These are phyloP conservation scores for Plectus sambesii DNA, from an alignment of 1,140 invertebrate species.

Conservation along the genomic window DNA sequence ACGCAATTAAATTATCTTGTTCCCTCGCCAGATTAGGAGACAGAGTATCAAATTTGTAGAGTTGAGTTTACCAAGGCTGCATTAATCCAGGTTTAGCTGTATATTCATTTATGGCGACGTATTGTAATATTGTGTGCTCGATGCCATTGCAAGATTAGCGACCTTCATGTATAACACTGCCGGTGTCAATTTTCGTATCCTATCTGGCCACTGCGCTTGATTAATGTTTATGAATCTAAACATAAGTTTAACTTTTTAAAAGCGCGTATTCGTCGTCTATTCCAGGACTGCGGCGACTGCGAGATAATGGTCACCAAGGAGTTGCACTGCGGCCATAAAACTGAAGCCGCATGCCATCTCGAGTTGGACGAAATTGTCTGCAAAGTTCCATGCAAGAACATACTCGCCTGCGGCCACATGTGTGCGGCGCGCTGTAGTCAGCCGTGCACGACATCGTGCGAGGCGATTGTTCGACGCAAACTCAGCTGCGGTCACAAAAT, in stretches of 20 bases:
- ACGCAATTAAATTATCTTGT: no score
- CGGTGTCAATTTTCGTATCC: not conserved
- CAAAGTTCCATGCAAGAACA: constrained; percentile 39
- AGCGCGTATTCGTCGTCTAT: not conserved
- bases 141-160: no score
- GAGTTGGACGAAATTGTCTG: constrained; percentile 26
- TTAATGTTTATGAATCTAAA: no score
- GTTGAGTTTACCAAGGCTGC: not conserved
- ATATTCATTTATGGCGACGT: not conserved
- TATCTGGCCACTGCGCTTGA: not conserved
- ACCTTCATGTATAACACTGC: constrained; percentile 3
- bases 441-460: constrained; percentile 13
- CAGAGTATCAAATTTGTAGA: not conserved
- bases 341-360: constrained; percentile 5
- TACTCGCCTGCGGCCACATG: constrained; percentile 17
- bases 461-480: no score
- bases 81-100: not conserved
- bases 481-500: no score
- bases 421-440: constrained; percentile 15
- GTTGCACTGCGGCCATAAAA: not conserved
- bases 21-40: no score
- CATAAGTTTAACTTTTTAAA: no score
- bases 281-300: not conserved
- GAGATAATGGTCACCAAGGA: not conserved
- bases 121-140: no score